phyloP scores from a whole-genome alignment of 2,113 vertebrate genomes.

The Dipodomys spectabilis region DNA sequence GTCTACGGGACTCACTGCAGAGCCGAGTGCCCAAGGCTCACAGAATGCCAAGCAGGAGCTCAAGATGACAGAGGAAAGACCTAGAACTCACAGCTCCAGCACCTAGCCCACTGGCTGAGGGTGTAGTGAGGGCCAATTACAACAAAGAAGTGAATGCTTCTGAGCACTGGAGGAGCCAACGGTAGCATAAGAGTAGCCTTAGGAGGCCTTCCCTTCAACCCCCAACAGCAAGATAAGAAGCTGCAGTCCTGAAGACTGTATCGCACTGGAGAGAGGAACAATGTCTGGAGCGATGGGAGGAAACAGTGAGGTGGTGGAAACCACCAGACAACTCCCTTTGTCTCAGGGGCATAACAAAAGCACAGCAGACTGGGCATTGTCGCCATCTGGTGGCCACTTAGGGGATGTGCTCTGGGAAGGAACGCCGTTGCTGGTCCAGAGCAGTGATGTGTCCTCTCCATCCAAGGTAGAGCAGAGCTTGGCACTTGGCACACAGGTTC shows the following conservation, averaged over 20 bases:
- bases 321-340: background rate
- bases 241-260: background rate
- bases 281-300: background rate
- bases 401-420: background rate
- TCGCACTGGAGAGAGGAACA: background rate
- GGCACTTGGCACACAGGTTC: background rate
- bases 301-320: background rate
- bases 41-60: too few species aligned
- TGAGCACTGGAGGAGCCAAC: background rate
- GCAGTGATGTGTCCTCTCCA: background rate
- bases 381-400: constrained; percentile 49
- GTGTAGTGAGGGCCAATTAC: background rate
- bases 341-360: background rate
- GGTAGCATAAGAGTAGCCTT: background rate
- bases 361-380: background rate
- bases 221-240: background rate
- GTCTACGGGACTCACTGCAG: background rate
- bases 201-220: too few species aligned
- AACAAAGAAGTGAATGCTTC: background rate
- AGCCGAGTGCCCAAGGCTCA: background rate
- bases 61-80: background rate
- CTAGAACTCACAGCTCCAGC: background rate
- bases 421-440: rapidly evolving
- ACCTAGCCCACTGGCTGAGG: background rate
- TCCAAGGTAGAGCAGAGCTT: background rate